phyloP scores from a whole-genome alignment of 1,140 invertebrate species.

The Rhagoletis pomonella region DNA sequence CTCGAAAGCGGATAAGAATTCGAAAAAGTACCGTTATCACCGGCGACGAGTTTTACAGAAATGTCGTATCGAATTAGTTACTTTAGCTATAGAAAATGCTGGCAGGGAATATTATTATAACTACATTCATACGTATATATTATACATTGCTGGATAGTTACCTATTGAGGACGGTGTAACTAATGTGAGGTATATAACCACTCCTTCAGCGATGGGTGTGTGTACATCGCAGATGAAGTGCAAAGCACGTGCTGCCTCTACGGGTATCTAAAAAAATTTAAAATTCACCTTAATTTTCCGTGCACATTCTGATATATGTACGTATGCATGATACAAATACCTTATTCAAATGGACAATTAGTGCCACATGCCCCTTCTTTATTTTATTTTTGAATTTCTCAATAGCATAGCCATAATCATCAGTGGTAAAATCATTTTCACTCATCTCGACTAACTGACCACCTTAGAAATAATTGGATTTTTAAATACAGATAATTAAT shows the following conservation, averaged over 20 bases:
- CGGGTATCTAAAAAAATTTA: conserved; percentile 62
- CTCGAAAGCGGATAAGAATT: too few relatives aligned
- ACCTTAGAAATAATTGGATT: conserved; percentile 52
- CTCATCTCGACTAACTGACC: conserved; percentile 61
- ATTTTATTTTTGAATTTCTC: conserved; percentile 65
- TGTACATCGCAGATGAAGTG: conserved; percentile 68
- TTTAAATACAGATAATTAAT: neutral
- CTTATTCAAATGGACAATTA: conserved; percentile 68
- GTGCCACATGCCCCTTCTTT: conserved; percentile 65
- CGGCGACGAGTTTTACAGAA: too few relatives aligned
- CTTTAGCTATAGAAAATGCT: too few relatives aligned
- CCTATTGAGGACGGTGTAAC: conserved; percentile 21
- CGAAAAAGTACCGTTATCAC: too few relatives aligned
- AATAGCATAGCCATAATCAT: conserved; percentile 66
- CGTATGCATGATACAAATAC: conserved; percentile 49
- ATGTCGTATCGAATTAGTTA: too few relatives aligned
- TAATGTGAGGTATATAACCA: conserved; percentile 69
- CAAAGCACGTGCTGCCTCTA: conserved; percentile 63
- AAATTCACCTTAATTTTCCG: neutral
- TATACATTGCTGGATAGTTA: conserved; percentile 26
- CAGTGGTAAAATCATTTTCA: conserved; percentile 61
- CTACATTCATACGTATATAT: neutral
- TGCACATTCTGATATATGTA: neutral
- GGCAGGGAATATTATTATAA: neutral
- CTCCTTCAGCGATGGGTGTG: conserved; percentile 63